Conservation (phyloP, 2,113 vertebrate genomes). For the Andinoacara biseriatus region DNA sequence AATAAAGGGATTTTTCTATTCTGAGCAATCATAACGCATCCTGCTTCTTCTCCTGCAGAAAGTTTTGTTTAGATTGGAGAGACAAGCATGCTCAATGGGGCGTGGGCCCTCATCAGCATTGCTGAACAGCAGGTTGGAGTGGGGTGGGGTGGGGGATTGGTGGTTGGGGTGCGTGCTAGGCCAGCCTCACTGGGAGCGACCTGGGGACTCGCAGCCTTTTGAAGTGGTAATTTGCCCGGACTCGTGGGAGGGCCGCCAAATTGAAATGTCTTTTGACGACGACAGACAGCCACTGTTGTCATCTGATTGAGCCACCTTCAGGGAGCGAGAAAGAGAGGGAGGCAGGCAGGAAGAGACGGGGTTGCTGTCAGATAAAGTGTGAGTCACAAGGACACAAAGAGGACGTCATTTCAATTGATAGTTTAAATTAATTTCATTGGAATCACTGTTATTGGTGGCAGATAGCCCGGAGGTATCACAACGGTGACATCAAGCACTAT, state of each 20-base stretch:
- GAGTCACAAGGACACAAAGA: not conserved
- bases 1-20: constrained; percentile 24
- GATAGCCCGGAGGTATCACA: not conserved
- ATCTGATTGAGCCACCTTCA: constrained; percentile 61
- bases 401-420: not conserved
- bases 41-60: constrained; percentile 11
- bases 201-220: constrained; percentile 70
- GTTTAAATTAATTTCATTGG: not conserved
- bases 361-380: not conserved
- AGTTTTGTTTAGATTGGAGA: constrained; percentile 53
- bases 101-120: constrained; percentile 56
- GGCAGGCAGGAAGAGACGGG: not conserved
- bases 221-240: constrained; percentile 78
- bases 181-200: constrained; percentile 56
- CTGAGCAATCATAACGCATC: constrained; percentile 31
- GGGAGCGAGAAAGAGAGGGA: constrained; percentile 22
- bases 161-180: constrained; percentile 17
- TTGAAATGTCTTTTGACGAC: constrained; percentile 79
- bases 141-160: not conserved
- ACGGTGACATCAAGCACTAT: not conserved
- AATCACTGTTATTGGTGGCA: not conserved
- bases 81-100: constrained; percentile 35
- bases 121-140: constrained; percentile 44
- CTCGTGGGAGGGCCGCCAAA: constrained; percentile 69
- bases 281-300: constrained; percentile 57